phyloP scores from a whole-genome alignment of 2,797 vertebrate genomes.

The Heliangelus exortis region DNA sequence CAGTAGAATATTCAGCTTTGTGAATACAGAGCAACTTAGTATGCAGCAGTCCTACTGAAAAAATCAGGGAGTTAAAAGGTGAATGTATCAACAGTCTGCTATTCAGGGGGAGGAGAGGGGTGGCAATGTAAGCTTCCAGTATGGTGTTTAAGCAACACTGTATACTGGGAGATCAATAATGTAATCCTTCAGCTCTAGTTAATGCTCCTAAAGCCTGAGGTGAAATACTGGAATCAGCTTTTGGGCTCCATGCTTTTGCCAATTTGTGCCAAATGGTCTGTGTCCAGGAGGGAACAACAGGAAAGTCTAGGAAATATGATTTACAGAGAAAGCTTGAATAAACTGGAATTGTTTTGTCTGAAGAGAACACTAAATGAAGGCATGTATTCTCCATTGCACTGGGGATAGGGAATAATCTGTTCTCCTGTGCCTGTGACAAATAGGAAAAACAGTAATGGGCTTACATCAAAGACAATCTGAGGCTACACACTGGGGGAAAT shows the following conservation, averaged over 20 bases:
- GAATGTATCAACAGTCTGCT: not conserved
- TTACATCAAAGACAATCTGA: not conserved
- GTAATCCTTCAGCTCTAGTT: not conserved
- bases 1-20: not conserved
- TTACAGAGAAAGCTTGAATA: not conserved
- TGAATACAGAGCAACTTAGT: not conserved
- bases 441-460: not conserved
- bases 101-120: not conserved
- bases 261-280: not conserved
- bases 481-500: not conserved
- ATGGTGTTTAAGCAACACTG: not conserved
- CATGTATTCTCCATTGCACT: not conserved
- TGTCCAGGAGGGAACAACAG: not conserved
- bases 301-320: not conserved
- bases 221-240: not conserved
- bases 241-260: not conserved
- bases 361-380: not conserved
- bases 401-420: not conserved
- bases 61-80: not conserved
- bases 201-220: not conserved
- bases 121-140: not conserved
- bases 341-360: constrained; percentile 3
- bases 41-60: not conserved
- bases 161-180: not conserved
- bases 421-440: not conserved